These are phyloP conservation scores for Morpho helenor DNA, from an alignment of 2,888 invertebrate genomes.

Conservation along the genomic window DNA sequence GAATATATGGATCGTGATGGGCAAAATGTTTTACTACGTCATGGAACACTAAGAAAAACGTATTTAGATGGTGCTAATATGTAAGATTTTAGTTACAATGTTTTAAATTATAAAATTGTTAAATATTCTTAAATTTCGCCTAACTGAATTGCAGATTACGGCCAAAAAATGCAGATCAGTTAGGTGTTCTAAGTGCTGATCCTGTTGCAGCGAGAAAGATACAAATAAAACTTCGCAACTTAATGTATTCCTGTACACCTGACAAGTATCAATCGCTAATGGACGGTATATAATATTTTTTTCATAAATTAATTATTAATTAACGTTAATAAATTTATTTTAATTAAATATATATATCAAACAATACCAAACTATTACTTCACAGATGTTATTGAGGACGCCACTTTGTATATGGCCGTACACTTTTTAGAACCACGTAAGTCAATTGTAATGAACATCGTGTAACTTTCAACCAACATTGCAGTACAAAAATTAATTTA, in stretches of 20 bases:
- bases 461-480: no score
- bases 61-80: conserved; percentile 50
- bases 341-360: no score
- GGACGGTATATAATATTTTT: conserved; percentile 38
- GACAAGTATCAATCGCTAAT: conserved; percentile 41
- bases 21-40: conserved; percentile 50
- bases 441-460: background rate
- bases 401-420: conserved; percentile 55
- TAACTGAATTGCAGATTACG: conserved; percentile 41
- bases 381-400: conserved; percentile 59
- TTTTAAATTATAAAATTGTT: background rate
- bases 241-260: conserved; percentile 43
- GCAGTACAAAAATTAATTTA: no score
- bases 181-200: conserved; percentile 45
- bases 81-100: conserved; percentile 31
- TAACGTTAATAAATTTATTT: background rate
- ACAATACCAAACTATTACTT: conserved; percentile 21
- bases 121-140: background rate
- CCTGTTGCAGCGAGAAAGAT: conserved; percentile 61
- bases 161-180: conserved; percentile 52
- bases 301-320: background rate
- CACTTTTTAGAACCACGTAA: conserved; percentile 58
- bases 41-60: conserved; percentile 54
- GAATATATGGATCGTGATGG: conserved; percentile 43
- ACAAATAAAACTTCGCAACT: conserved; percentile 52